A percentile compares a stretch with the other conserved stretches of the same genome.
Conservation (phyloP, 2,113 vertebrate species). For the Corythaeola cristata region DNA sequence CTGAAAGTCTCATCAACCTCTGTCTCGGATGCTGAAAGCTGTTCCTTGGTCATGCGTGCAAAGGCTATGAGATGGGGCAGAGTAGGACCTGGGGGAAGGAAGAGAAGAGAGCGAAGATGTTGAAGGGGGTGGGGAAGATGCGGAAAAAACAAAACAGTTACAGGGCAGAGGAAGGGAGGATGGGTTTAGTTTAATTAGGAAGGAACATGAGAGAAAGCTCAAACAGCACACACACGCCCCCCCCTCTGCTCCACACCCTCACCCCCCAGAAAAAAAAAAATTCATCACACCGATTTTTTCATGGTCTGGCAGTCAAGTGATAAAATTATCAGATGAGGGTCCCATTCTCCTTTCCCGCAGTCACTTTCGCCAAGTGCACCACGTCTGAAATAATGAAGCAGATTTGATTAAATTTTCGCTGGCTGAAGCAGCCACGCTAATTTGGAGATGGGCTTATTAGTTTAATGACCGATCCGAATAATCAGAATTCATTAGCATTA, state of each 20-base stretch:
- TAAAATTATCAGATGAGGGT: conserved; percentile 75
- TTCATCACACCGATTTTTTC: conserved; percentile 78
- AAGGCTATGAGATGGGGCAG: conserved; percentile 15
- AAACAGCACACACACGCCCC: not conserved
- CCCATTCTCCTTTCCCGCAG: conserved; percentile 58
- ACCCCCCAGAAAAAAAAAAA: conserved; percentile 51
- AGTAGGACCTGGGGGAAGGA: conserved; percentile 29
- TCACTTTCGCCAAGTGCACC: conserved; percentile 71
- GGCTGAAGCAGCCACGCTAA: conserved; percentile 79
- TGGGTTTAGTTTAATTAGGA: conserved; percentile 45
- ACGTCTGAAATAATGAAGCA: conserved; percentile 78
- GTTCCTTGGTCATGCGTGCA: conserved; percentile 43
- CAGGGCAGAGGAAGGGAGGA: conserved; percentile 28
- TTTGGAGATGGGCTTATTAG: conserved; percentile 97
- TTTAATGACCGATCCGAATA: conserved; percentile 94
- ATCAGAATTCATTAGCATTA: conserved; percentile 97
- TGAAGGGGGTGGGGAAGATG: conserved; percentile 10
- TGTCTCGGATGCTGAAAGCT: not conserved
- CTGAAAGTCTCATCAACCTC: not conserved
- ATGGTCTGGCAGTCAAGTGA: conserved; percentile 77
- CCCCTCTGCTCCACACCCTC: conserved; percentile 58
- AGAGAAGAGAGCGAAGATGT: not conserved
- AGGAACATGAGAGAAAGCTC: not conserved
- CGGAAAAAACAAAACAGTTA: conserved; percentile 12
- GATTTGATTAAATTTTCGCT: conserved; percentile 76